These are phyloP conservation scores for Magallana nippona DNA, from an alignment of 2,888 invertebrate species.

Conservation along the genomic window DNA sequence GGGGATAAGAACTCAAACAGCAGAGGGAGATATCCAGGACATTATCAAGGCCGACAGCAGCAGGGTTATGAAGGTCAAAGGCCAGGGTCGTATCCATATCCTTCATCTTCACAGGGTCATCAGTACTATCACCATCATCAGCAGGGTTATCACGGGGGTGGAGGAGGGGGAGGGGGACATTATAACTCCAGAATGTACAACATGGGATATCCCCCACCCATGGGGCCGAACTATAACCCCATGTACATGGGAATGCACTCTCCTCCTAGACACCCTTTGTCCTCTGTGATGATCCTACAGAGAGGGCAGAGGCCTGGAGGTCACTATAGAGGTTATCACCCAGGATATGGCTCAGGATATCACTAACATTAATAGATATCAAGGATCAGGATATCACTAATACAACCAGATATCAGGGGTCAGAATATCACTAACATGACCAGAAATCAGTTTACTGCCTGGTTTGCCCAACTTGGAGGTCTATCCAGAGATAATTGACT, in stretches of 20 bases:
- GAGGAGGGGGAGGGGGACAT: slow-evolving; percentile 27
- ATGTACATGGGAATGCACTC: slow-evolving; percentile 56
- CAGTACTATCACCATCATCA: slow-evolving; percentile 38
- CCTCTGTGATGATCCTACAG: slow-evolving; percentile 69
- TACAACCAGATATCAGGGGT: not conserved
- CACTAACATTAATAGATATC: not conserved
- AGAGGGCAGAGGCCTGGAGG: slow-evolving; percentile 56
- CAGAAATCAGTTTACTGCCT: too few relatives aligned
- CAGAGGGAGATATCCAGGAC: slow-evolving; percentile 30
- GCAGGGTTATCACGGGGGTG: slow-evolving; percentile 18
- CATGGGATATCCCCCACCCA: slow-evolving; percentile 48
- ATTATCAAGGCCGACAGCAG: slow-evolving; percentile 48
- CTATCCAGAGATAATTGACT: too few relatives aligned
- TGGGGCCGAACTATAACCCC: slow-evolving; percentile 48
- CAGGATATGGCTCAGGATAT: slow-evolving; percentile 36
- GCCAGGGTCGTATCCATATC: slow-evolving; percentile 53
- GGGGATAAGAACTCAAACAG: slow-evolving; percentile 1
- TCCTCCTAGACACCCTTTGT: slow-evolving; percentile 61
- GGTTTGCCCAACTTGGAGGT: too few relatives aligned
- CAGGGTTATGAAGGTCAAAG: slow-evolving; percentile 44
- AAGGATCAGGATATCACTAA: not conserved
- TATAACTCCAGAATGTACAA: slow-evolving; percentile 46
- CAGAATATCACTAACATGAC: slow-evolving; percentile 10
- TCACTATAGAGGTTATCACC: slow-evolving; percentile 35
- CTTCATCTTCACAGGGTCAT: slow-evolving; percentile 43